Evolutionary conservation across 2,113 vertebrate genomes (phyloP), one percentile per base, ranked within the genome.

Genomic region (Chauna torquata): DNA sequence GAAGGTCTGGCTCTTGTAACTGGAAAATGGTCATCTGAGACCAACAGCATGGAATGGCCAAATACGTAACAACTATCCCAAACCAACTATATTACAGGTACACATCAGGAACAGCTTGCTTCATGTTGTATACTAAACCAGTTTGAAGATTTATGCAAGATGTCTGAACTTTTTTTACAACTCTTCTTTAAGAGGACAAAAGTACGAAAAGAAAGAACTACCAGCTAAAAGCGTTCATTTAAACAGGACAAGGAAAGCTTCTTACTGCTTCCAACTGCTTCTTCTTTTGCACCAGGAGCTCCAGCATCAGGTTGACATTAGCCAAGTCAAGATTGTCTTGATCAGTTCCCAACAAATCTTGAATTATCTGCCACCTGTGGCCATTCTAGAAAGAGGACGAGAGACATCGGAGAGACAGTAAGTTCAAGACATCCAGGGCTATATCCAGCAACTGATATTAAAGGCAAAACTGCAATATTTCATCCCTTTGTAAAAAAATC

Each of bases 281-380:
- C 96, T 99, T 99, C 98, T 99, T 99, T 97, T 99, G 99, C 44
- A 99, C 98, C 90, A 99, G 97, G 49, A 99, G 97, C 95, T 99
- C 99, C 96, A 99, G 97, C 99, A 99, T 99, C 82, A 99, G 98
- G 93, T 99, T 99, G 90, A 99, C 99, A 94, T 99, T 99, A 34
- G 99, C 99, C 86, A 99, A 98, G 96, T 99, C 99, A 97, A 99
- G 98, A 96, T 99, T 99, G 96, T 99, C 99, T 95, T 99, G 99
- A 96, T 99, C 99, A 45, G 99, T 98, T 94, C 98, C 99, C 95
- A 99, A 95, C 77, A 99, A 98, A 77, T 99, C 99, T 96, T 99
- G 99, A 97, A 99, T 99, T 97, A 99, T 99, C 84, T 99, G 99
- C 99, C 99, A 99, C 90, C 99, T 98, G 42, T 99, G 99, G 62